Evolutionary conservation across 2,888 invertebrate genomes (phyloP), one percentile per base, ranked within the genome.

Genomic region (Ormia ochracea): DNA sequence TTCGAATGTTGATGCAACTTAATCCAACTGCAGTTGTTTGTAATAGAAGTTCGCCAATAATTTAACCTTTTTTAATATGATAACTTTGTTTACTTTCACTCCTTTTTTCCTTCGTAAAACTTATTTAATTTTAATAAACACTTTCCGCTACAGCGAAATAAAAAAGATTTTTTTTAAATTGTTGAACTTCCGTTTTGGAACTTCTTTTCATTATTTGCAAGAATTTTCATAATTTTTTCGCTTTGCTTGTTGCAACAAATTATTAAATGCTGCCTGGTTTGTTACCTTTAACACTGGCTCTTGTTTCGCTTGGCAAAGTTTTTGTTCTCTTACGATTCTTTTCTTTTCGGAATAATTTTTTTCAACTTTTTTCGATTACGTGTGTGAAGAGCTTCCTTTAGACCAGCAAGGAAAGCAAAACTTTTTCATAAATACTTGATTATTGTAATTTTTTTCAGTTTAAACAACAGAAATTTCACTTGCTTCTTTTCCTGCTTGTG

Each of bases 401-500:
- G 23, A 23, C n/a, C 12, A 23, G 33, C 54, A 43, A 48, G 48
- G 52, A 66, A 52, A 65, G 65, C 33, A 69, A 76, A 76, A 76
- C 76, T 76, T 76, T 76, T 76, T 56, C 76, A 76, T 69, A 76
- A 76, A 76, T 76, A 76, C 76, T 76, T 76, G 76, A 76, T 76
- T 76, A 77, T 63, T 70, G 41, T 63, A 77, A 77, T 70, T 63
- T 56, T 56, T 69, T 61, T 59, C 19, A 68, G 66, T 68, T 61
- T 21, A 19, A 23, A 50, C 50, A 54, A 41, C 12, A 50, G 23
- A 68, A 75, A 63, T 63, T 77, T 38, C 63, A 56, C 56, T 77
- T 69, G 69, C 50, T 54, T 28, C 41, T 52, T 36, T 54, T 68
- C 41, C 59, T 75, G 36, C 19, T 52, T 31, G 14, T 75, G 23